Percentiles rank a stretch among this genome's conserved stretches.
Conservation (phyloP, 2,113 vertebrate genomes). For the Petromus typicus region DNA sequence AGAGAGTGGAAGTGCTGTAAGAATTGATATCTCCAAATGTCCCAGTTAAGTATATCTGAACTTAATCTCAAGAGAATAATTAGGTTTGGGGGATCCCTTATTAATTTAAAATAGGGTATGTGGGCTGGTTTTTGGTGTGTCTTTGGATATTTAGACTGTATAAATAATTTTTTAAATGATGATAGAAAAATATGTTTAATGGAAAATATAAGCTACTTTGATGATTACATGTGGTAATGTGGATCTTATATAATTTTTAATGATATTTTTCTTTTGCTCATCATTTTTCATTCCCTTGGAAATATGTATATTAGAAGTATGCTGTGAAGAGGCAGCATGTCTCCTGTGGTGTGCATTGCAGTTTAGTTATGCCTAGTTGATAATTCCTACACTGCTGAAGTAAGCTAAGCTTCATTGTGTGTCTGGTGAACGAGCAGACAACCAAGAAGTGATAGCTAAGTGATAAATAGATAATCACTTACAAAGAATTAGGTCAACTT, state of each 20-base stretch:
- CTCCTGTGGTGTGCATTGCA: neutral
- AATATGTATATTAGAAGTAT: neutral
- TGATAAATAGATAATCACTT: neutral
- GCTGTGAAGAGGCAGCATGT: constrained; percentile 5
- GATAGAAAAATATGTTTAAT: constrained; percentile 13
- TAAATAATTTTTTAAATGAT: neutral
- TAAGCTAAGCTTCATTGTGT: neutral
- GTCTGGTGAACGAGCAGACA: neutral
- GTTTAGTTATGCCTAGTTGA: neutral
- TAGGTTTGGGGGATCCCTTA: neutral
- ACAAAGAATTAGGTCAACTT: neutral
- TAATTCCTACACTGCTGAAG: neutral
- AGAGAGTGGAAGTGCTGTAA: neutral
- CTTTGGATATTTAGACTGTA: neutral
- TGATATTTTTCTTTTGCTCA: neutral
- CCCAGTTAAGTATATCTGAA: neutral
- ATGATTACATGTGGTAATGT: neutral
- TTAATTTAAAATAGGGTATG: neutral
- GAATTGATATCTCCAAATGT: neutral
- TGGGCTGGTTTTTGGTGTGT: neutral
- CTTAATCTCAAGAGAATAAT: neutral
- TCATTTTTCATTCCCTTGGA: neutral
- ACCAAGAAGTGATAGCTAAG: too few relatives aligned
- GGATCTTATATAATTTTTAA: constrained; percentile 1
- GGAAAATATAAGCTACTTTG: neutral